A percentile compares a stretch with the other conserved stretches of the same genome.
Conservation (phyloP, 2,888 invertebrate species). For the Lithosia quadra region DNA sequence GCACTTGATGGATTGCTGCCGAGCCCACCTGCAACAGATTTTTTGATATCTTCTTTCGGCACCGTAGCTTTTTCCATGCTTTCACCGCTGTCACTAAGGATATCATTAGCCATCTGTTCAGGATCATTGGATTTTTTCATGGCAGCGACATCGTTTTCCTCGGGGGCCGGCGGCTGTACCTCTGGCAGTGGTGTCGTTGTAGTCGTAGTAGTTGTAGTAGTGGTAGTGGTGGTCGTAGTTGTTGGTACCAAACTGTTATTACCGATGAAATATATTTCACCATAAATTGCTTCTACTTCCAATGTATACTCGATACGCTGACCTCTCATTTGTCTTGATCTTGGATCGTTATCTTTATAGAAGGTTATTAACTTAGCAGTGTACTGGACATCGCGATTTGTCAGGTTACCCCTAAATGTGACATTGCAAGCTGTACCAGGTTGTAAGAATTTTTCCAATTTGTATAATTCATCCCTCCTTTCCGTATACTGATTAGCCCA, state of each 20-base stretch:
- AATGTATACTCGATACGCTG: slow-evolving; percentile 89
- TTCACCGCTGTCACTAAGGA: slow-evolving; percentile 72
- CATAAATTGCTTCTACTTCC: slow-evolving; percentile 91
- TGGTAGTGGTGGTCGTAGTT: slow-evolving; percentile 89
- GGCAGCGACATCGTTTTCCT: slow-evolving; percentile 76
- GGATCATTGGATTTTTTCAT: slow-evolving; percentile 65
- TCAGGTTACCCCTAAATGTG: slow-evolving; percentile 91
- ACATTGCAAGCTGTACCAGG: slow-evolving; percentile 94
- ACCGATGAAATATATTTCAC: slow-evolving; percentile 91
- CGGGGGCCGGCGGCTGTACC: slow-evolving; percentile 82
- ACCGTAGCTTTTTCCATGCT: slow-evolving; percentile 63
- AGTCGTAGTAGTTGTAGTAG: slow-evolving; percentile 88
- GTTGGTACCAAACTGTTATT: slow-evolving; percentile 93
- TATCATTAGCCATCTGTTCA: slow-evolving; percentile 67
- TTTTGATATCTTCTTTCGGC: slow-evolving; percentile 73
- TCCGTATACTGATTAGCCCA: slow-evolving; percentile 90
- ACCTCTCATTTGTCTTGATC: slow-evolving; percentile 88
- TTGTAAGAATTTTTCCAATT: slow-evolving; percentile 89
- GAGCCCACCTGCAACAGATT: slow-evolving; percentile 73
- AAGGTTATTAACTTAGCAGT: slow-evolving; percentile 90
- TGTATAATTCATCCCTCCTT: slow-evolving; percentile 85
- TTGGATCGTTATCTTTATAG: slow-evolving; percentile 88
- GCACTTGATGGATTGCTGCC: slow-evolving; percentile 69
- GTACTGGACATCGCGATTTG: slow-evolving; percentile 92
- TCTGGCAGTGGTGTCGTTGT: slow-evolving; percentile 82